Evolutionary conservation across 2,113 vertebrate genomes (phyloP), one percentile per base, ranked within the genome.

Genomic region (Copsychus sechellarum): DNA sequence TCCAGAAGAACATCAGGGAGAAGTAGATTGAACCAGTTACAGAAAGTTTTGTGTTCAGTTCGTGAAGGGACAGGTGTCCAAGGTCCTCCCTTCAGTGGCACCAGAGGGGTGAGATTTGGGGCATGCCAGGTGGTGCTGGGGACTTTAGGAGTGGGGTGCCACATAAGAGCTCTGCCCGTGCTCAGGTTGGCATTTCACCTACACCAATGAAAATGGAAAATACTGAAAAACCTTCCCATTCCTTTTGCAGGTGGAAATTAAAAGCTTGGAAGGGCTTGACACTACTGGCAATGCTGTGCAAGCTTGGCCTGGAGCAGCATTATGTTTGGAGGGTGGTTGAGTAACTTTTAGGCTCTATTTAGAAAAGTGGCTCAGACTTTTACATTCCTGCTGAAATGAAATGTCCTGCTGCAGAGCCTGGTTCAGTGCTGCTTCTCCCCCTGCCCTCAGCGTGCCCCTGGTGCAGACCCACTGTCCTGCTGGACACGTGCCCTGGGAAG

Each of bases 21-120:
- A 28, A 67, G 65, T 2, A 28, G 81, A 19, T 24, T 0, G 2
- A 3, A 0, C 10, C n/a, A 28, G 48, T 6, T 26, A 16, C 26
- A 14, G 33, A 23, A 23, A 40, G 38, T 58, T 74, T 40, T 69
- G 48, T n/a, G 14, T 67, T 61, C 57, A 16, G 26, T 23, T 25
- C 0, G 5, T 29, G 23, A 22, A 38, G 65, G 64, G 36, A 38
- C 3, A 24, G 23, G 11, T 12, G 19, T 33, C 24, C 43, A 22
- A 5, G 16, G 33, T 23, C 6, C 19, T 76, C 18, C 61, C 70
- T 51, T 23, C 13, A 6, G 67, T 8, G 50, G 42, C 51, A 54
- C 20, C 71, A 21, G 28, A 65, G n/a, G 16, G 12, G 31, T n/a
- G 66, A 69, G 18, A 38, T 82, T 6, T 70, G n/a, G 61, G 70